Percentiles rank a stretch among this genome's conserved stretches.
phyloP scores from a whole-genome alignment of 2,888 invertebrate species.

The Limnephilus lunatus region DNA sequence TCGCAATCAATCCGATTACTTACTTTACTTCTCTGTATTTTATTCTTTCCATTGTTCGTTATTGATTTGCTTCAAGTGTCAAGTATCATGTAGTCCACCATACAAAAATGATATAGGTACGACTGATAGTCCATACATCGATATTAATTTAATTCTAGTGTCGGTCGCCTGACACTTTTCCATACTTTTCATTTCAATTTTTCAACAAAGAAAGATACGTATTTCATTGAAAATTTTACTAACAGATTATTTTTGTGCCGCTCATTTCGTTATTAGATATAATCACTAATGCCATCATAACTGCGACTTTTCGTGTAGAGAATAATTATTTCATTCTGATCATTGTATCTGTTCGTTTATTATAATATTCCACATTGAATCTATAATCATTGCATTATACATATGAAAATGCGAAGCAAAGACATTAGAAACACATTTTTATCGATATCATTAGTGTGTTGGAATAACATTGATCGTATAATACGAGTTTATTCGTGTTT shows the following conservation, averaged over 20 bases:
- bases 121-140: neutral
- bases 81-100: neutral
- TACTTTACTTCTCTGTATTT: slow-evolving; percentile 23
- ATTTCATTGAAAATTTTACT: neutral
- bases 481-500: neutral
- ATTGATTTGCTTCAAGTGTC: slow-evolving; percentile 16
- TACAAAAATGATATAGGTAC: neutral
- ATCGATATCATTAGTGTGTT: neutral
- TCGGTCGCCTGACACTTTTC: neutral
- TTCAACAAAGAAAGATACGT: neutral
- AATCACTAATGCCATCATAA: neutral
- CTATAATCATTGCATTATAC: neutral
- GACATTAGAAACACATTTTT: neutral
- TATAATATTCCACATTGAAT: neutral
- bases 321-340: neutral
- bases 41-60: neutral
- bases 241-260: neutral
- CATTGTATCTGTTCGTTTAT: neutral
- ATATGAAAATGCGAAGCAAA: neutral
- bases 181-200: neutral
- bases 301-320: neutral
- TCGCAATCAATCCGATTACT: slow-evolving; percentile 15
- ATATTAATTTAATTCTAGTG: slow-evolving; percentile 10
- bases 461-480: neutral
- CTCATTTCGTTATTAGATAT: neutral